Evolutionary conservation across 2,113 vertebrate genomes (phyloP), one percentile per base, ranked within the genome.

Genomic region (Mus spicilegus): DNA sequence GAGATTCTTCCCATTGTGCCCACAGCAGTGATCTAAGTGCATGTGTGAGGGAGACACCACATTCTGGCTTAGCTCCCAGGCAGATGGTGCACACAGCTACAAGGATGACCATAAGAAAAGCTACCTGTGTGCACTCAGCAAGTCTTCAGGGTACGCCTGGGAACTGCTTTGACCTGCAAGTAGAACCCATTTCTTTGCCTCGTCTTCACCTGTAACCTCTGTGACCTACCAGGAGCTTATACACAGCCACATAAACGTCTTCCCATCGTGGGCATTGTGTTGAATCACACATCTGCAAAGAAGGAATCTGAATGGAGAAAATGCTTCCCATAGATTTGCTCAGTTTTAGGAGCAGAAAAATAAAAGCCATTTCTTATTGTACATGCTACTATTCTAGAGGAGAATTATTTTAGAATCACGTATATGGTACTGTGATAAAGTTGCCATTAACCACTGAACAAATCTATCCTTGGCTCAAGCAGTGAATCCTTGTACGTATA

Each of bases 91-190:
- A 98, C 94, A 99, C 99, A 36, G 99, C 99, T 49, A 99, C 98
- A 98, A 99, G 97, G 99, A 99, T 98, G 99, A 99, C 98, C 98
- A 98, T 99, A 94, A 98, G 99, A 67, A 98, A 99, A 70, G 99
- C 99, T 77, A 99, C 99, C 75, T 22, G 99, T 99, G 4, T 67
- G 65, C 99, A 99, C 99, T 69, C 99, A 99, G 98, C 99, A n/a
- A n/a, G 99, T 99, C 98, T 99, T 99, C 98, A 99, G 99, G 97
- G 99, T 99, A 76, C 99, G 99, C 99, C 99, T 98, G 39, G 99
- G 99, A 98, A 99, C 99, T 75, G 99, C 99, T 54, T 98, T 99
- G 96, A 99, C 99, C 97, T 99, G 99, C 97, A 99, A 99, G 99
- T 99, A 99, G 98, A 98, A 87, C 92, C 42, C 61, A 42, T 6